Evolutionary conservation across 1,140 invertebrate species (phyloP).

Genomic region (Grapholita molesta): DNA sequence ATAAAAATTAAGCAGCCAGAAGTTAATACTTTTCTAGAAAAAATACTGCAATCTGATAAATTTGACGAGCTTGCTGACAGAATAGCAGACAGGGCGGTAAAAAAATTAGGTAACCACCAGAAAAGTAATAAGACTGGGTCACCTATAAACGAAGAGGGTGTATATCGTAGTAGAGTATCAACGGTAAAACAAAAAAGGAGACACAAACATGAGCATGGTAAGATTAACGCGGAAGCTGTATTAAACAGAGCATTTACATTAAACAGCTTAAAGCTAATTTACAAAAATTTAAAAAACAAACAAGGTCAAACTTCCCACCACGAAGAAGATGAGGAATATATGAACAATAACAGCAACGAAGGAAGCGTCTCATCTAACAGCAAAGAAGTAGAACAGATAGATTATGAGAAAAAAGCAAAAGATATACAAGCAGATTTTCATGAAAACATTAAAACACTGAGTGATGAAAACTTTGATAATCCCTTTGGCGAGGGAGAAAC

Average conservation of each 20-base stretch:
- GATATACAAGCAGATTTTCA: too few species aligned
- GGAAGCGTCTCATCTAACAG: neutral
- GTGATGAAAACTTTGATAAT: neutral
- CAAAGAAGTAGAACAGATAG: neutral
- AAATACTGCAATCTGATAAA: conserved; percentile 35
- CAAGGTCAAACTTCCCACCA: neutral
- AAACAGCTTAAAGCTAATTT: conserved; percentile 26
- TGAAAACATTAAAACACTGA: neutral
- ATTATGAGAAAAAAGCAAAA: too few species aligned
- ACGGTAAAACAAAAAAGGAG: neutral
- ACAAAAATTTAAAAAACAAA: conserved; percentile 15
- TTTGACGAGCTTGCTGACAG: conserved; percentile 40
- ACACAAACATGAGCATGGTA: neutral
- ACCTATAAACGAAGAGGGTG: neutral
- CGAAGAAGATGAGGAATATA: neutral
- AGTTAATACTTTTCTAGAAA: conserved; percentile 32
- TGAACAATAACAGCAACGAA: neutral
- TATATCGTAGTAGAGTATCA: neutral
- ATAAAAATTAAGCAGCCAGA: neutral
- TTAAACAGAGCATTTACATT: conserved; percentile 8
- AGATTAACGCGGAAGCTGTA: conserved; percentile 11
- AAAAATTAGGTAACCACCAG: conserved; percentile 28
- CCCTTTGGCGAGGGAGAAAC: neutral
- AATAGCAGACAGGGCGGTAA: conserved; percentile 39
- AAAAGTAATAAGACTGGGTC: neutral